phyloP scores from a whole-genome alignment of 2,888 invertebrate species.

The Asteroscopus sphinx region DNA sequence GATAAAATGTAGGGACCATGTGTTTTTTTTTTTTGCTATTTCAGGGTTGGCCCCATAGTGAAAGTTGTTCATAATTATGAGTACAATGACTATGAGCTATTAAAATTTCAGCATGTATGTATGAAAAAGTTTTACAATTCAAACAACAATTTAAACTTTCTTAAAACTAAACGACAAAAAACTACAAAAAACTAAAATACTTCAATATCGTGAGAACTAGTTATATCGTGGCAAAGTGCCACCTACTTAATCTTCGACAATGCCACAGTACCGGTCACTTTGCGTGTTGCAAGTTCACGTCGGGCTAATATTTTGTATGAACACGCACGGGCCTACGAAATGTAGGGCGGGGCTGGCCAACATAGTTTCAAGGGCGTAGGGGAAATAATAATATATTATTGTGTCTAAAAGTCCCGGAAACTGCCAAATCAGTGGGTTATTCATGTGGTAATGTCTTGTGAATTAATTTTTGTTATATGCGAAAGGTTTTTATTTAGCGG shows the following conservation, averaged over 20 bases:
- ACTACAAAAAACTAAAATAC: conserved; percentile 1
- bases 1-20: too few species aligned
- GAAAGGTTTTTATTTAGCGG: conserved; percentile 2
- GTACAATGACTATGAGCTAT: too few species aligned
- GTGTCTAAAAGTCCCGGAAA: conserved; percentile 61
- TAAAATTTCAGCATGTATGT: too few species aligned
- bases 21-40: too few species aligned
- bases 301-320: conserved; percentile 55
- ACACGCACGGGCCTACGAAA: conserved; percentile 65
- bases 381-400: conserved; percentile 70
- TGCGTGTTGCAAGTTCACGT: conserved; percentile 66
- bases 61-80: too few species aligned
- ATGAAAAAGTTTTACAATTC: too few species aligned
- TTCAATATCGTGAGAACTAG: conserved; percentile 29
- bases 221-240: conserved; percentile 54
- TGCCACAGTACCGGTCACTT: conserved; percentile 55
- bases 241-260: conserved; percentile 65
- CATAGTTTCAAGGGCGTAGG: conserved; percentile 64
- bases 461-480: conserved; percentile 45
- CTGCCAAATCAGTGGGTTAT: conserved; percentile 60
- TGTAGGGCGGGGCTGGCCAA: conserved; percentile 62
- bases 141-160: neutral
- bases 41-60: too few species aligned
- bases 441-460: conserved; percentile 53
- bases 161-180: conserved; percentile 16